A percentile compares a stretch with the other conserved stretches of the same genome.
Evolutionary conservation across 2,797 vertebrate genomes (phyloP).

Genomic region (Hydrolagus colliei): DNA sequence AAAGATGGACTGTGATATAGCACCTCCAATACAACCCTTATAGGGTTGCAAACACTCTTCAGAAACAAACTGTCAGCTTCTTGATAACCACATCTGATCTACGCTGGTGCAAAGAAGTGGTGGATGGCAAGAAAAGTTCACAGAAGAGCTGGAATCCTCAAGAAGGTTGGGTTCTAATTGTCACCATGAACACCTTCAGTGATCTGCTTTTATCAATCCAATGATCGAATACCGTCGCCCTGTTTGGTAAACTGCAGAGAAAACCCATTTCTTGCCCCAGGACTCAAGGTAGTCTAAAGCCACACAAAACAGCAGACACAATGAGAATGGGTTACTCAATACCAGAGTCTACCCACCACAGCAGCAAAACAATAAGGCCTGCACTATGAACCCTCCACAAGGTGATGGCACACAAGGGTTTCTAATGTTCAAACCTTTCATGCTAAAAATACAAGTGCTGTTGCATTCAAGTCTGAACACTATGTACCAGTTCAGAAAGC

Average conservation of each 20-base stretch:
- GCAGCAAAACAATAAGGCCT: neutral
- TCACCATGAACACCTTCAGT: neutral
- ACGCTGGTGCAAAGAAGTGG: neutral
- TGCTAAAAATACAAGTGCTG: neutral
- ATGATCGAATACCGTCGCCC: neutral
- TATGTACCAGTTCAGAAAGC: neutral
- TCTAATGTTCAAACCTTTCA: neutral
- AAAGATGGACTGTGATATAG: neutral
- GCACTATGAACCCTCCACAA: neutral
- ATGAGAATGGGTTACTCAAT: neutral
- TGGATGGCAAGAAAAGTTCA: neutral
- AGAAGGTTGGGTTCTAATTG: neutral
- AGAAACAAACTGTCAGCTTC: neutral
- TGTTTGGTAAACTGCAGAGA: neutral
- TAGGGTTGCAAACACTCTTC: neutral
- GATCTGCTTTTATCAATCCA: neutral
- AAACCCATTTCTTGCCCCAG: neutral
- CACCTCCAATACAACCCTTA: neutral
- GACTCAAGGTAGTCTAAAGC: neutral
- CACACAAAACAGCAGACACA: neutral
- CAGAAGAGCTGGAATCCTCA: neutral
- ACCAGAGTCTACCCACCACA: neutral
- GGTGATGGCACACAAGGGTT: neutral
- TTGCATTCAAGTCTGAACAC: neutral
- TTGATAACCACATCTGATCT: neutral